Conservation (phyloP, 92 coral and sea anemone genomes). For the Hydrozoanthus gracilis region DNA sequence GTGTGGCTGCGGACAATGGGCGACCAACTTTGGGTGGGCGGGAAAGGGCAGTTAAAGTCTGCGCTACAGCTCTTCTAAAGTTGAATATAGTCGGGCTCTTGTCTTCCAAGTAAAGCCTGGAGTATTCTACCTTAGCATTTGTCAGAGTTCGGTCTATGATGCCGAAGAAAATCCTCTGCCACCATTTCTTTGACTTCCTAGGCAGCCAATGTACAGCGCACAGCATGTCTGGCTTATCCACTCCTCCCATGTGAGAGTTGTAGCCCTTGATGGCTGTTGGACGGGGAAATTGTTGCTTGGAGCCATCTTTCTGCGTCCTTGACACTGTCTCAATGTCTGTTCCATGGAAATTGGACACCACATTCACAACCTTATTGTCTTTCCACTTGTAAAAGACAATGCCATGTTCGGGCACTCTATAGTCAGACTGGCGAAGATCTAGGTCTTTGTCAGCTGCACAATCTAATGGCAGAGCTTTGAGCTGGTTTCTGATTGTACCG, state of each 20-base stretch:
- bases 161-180: conserved; percentile 60
- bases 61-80: background rate
- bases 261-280: background rate
- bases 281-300: background rate
- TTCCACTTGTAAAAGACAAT: conserved; percentile 64
- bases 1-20: background rate
- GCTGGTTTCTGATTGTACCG: conserved; percentile 35
- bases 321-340: conserved; percentile 46
- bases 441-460: background rate
- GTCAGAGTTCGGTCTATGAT: conserved; percentile 63
- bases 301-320: background rate
- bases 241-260: conserved; percentile 3
- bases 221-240: conserved; percentile 72
- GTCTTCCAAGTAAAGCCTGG: background rate
- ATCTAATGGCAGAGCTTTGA: conserved; percentile 32
- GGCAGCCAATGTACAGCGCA: conserved; percentile 57
- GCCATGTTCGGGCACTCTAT: conserved; percentile 41
- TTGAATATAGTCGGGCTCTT: background rate
- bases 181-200: conserved; percentile 68
- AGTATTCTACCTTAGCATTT: conserved; percentile 64
- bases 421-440: background rate
- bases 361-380: conserved; percentile 65
- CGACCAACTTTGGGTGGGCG: background rate
- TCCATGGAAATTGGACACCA: conserved; percentile 72
- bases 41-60: background rate